These are phyloP conservation scores for Crotophaga sulcirostris DNA, from an alignment of 2,113 vertebrate species.

Conservation along the genomic window DNA sequence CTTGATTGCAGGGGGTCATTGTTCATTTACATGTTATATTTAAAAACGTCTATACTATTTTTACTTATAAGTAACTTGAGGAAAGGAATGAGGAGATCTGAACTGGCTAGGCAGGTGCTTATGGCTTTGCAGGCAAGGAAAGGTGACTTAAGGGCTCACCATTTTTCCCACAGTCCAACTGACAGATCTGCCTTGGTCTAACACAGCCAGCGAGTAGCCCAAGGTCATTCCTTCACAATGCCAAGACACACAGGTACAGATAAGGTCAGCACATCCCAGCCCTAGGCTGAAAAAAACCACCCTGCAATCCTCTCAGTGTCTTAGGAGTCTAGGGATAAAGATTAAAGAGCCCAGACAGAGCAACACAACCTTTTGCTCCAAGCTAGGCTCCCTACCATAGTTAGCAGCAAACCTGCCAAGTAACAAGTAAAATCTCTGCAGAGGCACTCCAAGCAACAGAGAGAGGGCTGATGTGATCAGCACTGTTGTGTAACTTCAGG, in stretches of 20 bases:
- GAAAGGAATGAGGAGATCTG: neutral
- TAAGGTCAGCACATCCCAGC: neutral
- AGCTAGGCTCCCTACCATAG: neutral
- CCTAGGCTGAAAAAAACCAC: neutral
- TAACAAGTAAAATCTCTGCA: neutral
- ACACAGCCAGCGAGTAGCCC: neutral
- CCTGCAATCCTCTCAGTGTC: slow-evolving; percentile 51
- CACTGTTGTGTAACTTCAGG: neutral
- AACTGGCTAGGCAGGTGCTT: neutral
- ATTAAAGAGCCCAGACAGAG: slow-evolving; percentile 14
- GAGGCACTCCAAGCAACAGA: neutral
- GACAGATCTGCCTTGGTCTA: neutral
- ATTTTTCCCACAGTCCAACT: neutral
- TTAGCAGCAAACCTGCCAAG: neutral
- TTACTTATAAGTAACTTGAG: neutral
- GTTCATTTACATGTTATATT: neutral
- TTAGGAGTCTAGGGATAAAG: slow-evolving; percentile 51
- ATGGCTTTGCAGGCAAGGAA: neutral
- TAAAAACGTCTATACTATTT: neutral
- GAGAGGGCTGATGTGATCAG: neutral
- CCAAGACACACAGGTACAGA: neutral
- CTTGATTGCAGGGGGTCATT: neutral
- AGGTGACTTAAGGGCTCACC: neutral
- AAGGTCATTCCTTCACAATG: neutral
- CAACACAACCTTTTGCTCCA: neutral